phyloP scores from a whole-genome alignment of 2,113 vertebrate species.

The Dicrurus megarhynchus region DNA sequence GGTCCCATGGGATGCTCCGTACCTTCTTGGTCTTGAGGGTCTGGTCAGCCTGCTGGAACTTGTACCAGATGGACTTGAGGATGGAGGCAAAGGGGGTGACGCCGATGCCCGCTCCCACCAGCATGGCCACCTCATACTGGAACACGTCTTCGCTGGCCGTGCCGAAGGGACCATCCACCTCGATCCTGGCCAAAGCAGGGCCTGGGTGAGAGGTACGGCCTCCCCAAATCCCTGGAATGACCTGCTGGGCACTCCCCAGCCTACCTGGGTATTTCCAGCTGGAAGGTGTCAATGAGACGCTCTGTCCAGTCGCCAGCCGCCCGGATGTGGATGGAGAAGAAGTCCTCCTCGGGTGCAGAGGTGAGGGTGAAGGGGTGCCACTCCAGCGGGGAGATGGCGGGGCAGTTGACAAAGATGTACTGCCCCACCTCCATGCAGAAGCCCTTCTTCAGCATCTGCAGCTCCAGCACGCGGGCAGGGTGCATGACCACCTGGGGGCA shows the following conservation, averaged over 20 bases:
- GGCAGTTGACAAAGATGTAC: constrained; percentile 91
- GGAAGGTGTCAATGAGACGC: constrained; percentile 75
- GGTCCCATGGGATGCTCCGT: rapidly evolving
- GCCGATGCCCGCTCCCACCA: constrained; percentile 88
- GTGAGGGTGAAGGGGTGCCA: constrained; percentile 97
- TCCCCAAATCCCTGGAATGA: background rate
- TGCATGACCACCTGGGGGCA: constrained; percentile 81
- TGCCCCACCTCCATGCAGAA: constrained; percentile 92
- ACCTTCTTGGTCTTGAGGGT: constrained; percentile 87
- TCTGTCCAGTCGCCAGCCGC: constrained; percentile 88
- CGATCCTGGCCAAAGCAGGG: constrained; percentile 70
- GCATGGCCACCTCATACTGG: constrained; percentile 88
- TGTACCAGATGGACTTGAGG: constrained; percentile 94
- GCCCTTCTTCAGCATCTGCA: constrained; percentile 86
- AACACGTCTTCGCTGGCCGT: constrained; percentile 92
- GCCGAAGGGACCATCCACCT: constrained; percentile 90
- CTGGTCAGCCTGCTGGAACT: constrained; percentile 82
- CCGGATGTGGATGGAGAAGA: constrained; percentile 87
- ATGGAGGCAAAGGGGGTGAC: constrained; percentile 92
- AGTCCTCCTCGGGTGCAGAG: constrained; percentile 88
- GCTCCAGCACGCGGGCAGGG: constrained; percentile 88
- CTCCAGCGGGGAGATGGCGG: constrained; percentile 82
- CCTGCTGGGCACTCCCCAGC: background rate
- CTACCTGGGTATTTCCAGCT: constrained; percentile 77
- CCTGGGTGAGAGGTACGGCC: background rate